Base-by-base conservation (phyloP, 2,797 vertebrate genomes). In the Gadopsis marmoratus region DNA sequence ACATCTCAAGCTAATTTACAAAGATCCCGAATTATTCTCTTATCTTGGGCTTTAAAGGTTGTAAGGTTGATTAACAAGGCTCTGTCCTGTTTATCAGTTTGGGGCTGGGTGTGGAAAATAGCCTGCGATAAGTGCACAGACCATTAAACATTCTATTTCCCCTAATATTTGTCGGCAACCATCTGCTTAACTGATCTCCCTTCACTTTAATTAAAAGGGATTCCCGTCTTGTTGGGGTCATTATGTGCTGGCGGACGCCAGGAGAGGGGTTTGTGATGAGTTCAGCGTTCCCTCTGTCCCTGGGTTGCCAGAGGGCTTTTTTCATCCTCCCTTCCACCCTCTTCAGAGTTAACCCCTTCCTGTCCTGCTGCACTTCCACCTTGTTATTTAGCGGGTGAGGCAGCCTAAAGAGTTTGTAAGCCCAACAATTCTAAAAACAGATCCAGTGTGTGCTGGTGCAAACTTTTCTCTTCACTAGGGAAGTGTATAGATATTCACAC, bases 121-220 rank as follows among this genome's bases (percentile, higher is more conserved):
- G 93, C 92, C 91, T 81, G 86, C 87, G 95, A 95, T 95, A 95
- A 95, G 94, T 95, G 93, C 94, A 91, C 86, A 93, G 92, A 92
- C 94, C 93, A 95, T 95, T 95, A 95, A 94, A 95, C 92, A 95
- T 93, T 94, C 94, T 94, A 94, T 95, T 95, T 93, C 94, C 90
- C 91, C 92, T 94, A 94, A 95, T 95, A 95, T 96, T 95, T 95
- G 95, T 96, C 87, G 88, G 95, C 93, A 95, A 94, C 94, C 93
- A 95, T 95, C 95, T 95, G 94, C 95, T 94, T 95, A 96, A 95
- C 95, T 95, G 95, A 96, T 96, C 95, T 95, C 82, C 91, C 92
- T 95, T 94, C 94, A 94, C 92, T 95, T 96, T 96, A 96, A 96
- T 96, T 95, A 96, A 95, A 95, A 95, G 93, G 93, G 94, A 95